Evolutionary conservation across 2,888 invertebrate species (phyloP), one percentile per base, ranked within the genome.

Genomic region (Chrysolina oricalcia): DNA sequence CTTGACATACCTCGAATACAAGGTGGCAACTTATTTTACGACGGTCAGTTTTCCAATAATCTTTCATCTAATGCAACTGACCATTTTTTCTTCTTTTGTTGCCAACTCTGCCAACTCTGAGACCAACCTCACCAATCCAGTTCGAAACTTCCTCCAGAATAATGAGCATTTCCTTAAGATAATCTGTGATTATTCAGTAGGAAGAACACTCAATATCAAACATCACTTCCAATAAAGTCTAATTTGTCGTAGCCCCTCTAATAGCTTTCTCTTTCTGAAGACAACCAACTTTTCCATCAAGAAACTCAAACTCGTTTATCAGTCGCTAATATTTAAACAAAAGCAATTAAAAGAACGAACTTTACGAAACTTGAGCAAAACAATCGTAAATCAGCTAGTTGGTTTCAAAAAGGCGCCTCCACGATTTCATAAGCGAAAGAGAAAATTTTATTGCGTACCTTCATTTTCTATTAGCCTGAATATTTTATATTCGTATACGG

Each of bases 401-500:
- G 17, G 62, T 62, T 21, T 62, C 40, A 8, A 19, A 21, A 46
- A 21, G 46, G 10, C 19, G 66, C 66, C 3, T 27, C 8, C 48
- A 10, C 23, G 40, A 41, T 53, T 43, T 68, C 53, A 68, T 68
- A 41, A 21, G 56, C 53, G 40, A 35, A 40, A 53, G 53, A 56
- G 48, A 40, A 53, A 68, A 35, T 68, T 68, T 68, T 68, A 68
- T 68, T 53, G 68, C 68, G 48, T 40, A 27, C 68, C 68, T 68
- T 40, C 53, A 68, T 68, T 53, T 56, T 68, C 53, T 53, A 68
- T 68, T 15, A 53, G 21, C 68, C 41, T 68, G 17, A 68, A 68
- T 68, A 68, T 53, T 68, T 68, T 40, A 68, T 50, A 53, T 53
- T 19, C 40, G n/a, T 15, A 53, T 53, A 40, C 10, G 66, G 3